phyloP scores from a whole-genome alignment of 2,888 invertebrate species.

The Clivina fossor region DNA sequence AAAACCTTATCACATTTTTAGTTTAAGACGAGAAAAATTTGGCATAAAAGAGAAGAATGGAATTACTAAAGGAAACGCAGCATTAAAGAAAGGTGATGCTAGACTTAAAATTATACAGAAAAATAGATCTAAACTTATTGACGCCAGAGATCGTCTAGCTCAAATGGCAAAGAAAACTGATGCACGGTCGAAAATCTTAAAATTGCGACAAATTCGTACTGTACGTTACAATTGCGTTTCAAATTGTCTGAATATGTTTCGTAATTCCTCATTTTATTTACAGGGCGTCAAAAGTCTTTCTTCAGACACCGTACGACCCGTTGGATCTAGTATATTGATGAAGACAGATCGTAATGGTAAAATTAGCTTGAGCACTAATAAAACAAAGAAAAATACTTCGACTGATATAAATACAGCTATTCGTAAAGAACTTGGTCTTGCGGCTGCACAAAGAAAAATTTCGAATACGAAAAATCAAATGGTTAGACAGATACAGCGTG shows the following conservation, averaged over 20 bases:
- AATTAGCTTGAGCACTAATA: slow-evolving; percentile 57
- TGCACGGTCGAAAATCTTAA: slow-evolving; percentile 71
- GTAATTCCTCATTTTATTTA: not conserved
- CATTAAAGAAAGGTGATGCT: slow-evolving; percentile 61
- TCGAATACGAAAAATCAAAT: slow-evolving; percentile 25
- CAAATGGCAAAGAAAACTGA: slow-evolving; percentile 75
- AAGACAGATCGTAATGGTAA: slow-evolving; percentile 59
- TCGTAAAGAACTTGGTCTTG: slow-evolving; percentile 50
- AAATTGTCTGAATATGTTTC: slow-evolving; percentile 2
- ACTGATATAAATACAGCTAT: slow-evolving; percentile 49
- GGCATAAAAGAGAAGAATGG: slow-evolving; percentile 11
- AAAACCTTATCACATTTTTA: slow-evolving; percentile 2
- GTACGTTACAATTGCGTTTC: slow-evolving; percentile 21
- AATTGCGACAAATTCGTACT: slow-evolving; percentile 59
- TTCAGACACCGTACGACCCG: slow-evolving; percentile 49
- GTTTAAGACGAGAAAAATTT: slow-evolving; percentile 23
- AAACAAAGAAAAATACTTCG: slow-evolving; percentile 45
- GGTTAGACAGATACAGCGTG: slow-evolving; percentile 16
- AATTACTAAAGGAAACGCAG: not conserved
- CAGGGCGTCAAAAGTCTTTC: slow-evolving; percentile 32
- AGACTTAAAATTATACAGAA: slow-evolving; percentile 77
- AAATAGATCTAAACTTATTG: slow-evolving; percentile 72
- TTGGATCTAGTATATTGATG: slow-evolving; percentile 54
- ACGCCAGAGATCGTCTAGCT: slow-evolving; percentile 78
- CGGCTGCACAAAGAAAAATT: slow-evolving; percentile 36